phyloP scores from a whole-genome alignment of 2,113 vertebrate species.

The Eulemur rufifrons region DNA sequence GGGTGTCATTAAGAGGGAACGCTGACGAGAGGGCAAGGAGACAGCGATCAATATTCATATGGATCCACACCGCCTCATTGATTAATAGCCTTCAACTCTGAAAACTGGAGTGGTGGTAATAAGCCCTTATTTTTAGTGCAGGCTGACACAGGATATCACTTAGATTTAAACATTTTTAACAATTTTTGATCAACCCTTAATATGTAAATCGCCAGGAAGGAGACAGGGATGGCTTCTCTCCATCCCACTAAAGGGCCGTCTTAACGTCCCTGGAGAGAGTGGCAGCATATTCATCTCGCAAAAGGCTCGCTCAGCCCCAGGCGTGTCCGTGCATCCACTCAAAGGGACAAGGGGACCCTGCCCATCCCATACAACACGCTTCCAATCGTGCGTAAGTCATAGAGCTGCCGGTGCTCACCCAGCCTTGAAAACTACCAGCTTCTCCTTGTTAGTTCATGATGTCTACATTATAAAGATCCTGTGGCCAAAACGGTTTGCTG shows the following conservation, averaged over 20 bases:
- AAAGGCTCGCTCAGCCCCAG: slow-evolving; percentile 44
- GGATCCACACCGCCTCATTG: slow-evolving; percentile 62
- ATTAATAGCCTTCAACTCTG: slow-evolving; percentile 77
- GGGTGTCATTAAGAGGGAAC: slow-evolving; percentile 60
- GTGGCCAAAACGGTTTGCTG: background rate
- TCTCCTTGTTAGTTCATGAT: slow-evolving; percentile 59
- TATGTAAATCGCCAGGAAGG: slow-evolving; percentile 64
- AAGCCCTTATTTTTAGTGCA: slow-evolving; percentile 61
- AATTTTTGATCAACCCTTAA: slow-evolving; percentile 64
- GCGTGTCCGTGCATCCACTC: slow-evolving; percentile 49
- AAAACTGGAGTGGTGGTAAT: slow-evolving; percentile 65
- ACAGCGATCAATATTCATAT: slow-evolving; percentile 77
- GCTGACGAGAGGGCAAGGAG: slow-evolving; percentile 61
- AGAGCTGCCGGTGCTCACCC: slow-evolving; percentile 29
- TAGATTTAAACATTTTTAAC: slow-evolving; percentile 53
- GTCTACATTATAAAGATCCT: background rate
- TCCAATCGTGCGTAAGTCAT: slow-evolving; percentile 44
- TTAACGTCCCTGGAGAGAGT: rapidly evolving
- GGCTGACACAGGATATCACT: slow-evolving; percentile 50
- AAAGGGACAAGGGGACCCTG: slow-evolving; percentile 9
- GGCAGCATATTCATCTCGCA: slow-evolving; percentile 55
- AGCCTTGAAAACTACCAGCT: slow-evolving; percentile 50
- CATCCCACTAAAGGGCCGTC: slow-evolving; percentile 38
- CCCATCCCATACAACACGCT: background rate
- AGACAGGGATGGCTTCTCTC: background rate